Base-by-base conservation (phyloP, 2,888 invertebrate species). In the Uropetala carovei region DNA sequence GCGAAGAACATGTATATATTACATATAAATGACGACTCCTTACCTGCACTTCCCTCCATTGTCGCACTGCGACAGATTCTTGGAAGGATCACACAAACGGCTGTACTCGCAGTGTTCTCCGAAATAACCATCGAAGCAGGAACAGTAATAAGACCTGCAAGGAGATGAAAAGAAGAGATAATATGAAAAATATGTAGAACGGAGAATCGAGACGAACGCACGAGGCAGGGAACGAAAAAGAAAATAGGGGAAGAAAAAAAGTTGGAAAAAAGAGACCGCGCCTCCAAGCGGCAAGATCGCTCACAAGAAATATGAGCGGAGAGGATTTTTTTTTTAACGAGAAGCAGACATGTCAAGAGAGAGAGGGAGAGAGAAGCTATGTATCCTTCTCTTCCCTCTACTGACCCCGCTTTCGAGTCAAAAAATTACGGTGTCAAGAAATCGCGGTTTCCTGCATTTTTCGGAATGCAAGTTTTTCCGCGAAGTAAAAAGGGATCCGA, bases 41-140 rank as follows among this genome's bases (percentile, higher is more conserved):
- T 96, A 98, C 98, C 97, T 97, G 97, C 98, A 98, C 91, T 96
- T 97, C 93, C 98, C 98, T 68, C 97, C 97, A 94, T 98, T 98
- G 95, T 97, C 96, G 95, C 98, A 98, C 94, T 97, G 96, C 93
- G 95, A 96, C 93, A 96, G 96, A 83, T 96, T 96, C 92, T 96
- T 96, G 13, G 89, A 30, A 2, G 89, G 89, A 93, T 97, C 96
- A 95, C 98, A 98, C 92, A 97, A 96, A 0, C 98, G 97, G 18
- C 98, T 98, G 93, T 96, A 96, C 83, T 98, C 97, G 94, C 98
- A 98, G 94, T 97, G 97, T 8, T 95, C 95, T 10, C 98, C 98
- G 92, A 96, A 97, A 95, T 98, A 98, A 82, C 97, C 97, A 92
- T 97, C 96, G 95, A 98, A 98, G 95, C 98, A 98, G 92, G 97